Evolutionary conservation across 2,113 vertebrate species (phyloP), one percentile per base, ranked within the genome.

Genomic region (Drymodes brunneopygia): DNA sequence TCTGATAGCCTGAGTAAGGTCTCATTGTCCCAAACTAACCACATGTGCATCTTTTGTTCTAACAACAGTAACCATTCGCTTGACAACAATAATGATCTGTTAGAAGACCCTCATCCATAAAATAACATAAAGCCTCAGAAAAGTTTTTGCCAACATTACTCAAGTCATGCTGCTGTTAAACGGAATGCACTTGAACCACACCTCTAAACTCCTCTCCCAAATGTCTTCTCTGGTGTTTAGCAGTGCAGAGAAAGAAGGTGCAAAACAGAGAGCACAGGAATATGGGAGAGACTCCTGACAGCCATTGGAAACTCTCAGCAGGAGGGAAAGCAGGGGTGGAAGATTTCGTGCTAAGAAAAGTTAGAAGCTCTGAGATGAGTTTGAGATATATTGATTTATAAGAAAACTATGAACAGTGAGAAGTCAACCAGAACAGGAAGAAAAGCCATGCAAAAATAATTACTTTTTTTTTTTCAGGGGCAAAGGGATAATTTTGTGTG

Each of bases 401-500:
- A 31, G 14, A 74, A 51, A 21, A 33, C 54, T 56, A 7, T 50
- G 11, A 77, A 67, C 12, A 45, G 10, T 50, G 38, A 60, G 50
- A 35, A 54, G 8, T 40, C 12, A 57, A 21, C 13, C 20, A 56
- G 23, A 73, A 60, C 9, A 33, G 6, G 42, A 29, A 65, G 60
- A 21, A 81, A 81, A 45, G 2, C 2, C 3, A 33, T 35, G 14
- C 1, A 23, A 35, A 48, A 71, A 11, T 66, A 25, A 1, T 42
- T 6, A 11, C 20, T 36, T 9, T 5, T 2, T 7, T 12, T 1
- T 6, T 73, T 38, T 36, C 22, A 67, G 12, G 24, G 3, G 3
- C 17, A 23, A 48, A 15, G 6, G 7, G 9, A 8, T 24, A 13
- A 12, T 67, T 15, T 44, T 40, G 6, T 24, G 13, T 15, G 4